Percentiles rank a stretch among this genome's conserved stretches.
These are phyloP conservation scores for Enteromius afrohamiltoni DNA, from an alignment of 2,797 vertebrate species.

Conservation along the genomic window DNA sequence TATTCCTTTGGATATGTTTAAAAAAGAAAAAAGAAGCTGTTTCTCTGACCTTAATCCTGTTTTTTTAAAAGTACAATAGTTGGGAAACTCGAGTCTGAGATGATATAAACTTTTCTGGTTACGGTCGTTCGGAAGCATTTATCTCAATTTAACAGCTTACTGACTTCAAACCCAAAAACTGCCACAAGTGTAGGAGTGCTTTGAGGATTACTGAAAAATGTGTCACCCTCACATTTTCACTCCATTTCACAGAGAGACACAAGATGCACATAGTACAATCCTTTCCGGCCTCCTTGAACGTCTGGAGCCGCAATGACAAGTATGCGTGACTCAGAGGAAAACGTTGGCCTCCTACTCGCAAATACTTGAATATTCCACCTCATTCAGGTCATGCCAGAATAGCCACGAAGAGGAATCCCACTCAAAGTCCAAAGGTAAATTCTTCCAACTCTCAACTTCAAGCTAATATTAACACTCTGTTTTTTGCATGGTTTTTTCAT, in stretches of 20 bases:
- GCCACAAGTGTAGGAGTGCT: conserved; percentile 22
- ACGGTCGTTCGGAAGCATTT: background rate
- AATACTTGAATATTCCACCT: conserved; percentile 9
- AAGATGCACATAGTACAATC: conserved; percentile 31
- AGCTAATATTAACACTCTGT: background rate
- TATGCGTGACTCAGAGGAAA: conserved; percentile 13
- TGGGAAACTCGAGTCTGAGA: background rate
- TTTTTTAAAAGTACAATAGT: conserved; percentile 2
- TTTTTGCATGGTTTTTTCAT: background rate
- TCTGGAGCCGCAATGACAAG: conserved; percentile 13
- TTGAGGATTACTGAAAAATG: conserved; percentile 38
- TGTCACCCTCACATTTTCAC: conserved; percentile 25
- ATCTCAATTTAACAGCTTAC: conserved; percentile 27
- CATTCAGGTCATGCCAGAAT: conserved; percentile 45
- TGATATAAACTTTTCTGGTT: conserved; percentile 14
- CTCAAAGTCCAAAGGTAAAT: conserved; percentile 26
- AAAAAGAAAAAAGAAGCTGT: background rate
- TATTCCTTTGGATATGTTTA: background rate
- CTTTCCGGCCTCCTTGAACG: conserved; percentile 22
- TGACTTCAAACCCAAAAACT: conserved; percentile 28
- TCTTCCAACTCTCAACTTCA: background rate
- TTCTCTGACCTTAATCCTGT: conserved; percentile 22
- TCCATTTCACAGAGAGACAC: conserved; percentile 41
- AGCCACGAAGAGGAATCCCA: conserved; percentile 39
- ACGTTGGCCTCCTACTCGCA: conserved; percentile 23